Conservation (phyloP, 2,113 vertebrate species). For the Chloebia gouldiae region DNA sequence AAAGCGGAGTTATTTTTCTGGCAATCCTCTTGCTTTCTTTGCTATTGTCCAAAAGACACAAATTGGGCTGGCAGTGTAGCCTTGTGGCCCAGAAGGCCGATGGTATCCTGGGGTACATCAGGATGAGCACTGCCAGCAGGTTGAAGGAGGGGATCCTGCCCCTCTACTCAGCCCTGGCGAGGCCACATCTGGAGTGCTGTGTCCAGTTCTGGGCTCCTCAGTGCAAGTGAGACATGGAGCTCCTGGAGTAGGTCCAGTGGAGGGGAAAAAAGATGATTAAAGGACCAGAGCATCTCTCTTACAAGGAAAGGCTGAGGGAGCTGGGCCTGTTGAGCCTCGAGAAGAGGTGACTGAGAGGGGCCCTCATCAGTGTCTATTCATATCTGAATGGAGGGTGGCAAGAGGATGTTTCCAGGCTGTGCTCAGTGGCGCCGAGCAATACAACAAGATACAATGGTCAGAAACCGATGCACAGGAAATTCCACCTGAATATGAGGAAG, state of each 20-base stretch:
- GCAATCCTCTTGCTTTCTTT: not conserved
- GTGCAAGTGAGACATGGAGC: rapidly evolving
- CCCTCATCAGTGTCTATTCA: not conserved
- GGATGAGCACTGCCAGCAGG: not conserved
- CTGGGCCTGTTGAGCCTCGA: not conserved
- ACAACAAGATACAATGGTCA: not conserved
- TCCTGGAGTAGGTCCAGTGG: not conserved
- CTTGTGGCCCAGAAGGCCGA: not conserved
- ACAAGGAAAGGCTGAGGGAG: not conserved
- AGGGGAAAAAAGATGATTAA: not conserved
- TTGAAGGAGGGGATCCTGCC: not conserved
- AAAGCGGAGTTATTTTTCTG: not conserved
- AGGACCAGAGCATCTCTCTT: not conserved
- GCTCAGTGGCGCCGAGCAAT: not conserved
- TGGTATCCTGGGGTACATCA: not conserved
- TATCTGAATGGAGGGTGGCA: not conserved
- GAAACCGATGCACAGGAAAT: not conserved
- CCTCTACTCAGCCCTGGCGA: not conserved
- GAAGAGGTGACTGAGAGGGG: not conserved
- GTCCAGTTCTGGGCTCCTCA: not conserved
- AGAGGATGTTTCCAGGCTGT: not conserved
- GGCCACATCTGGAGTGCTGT: not conserved
- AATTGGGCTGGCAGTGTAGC: not conserved
- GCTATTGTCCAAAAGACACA: not conserved
- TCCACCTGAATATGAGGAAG: not conserved